These are phyloP conservation scores for Ammodytes dubius DNA, from an alignment of 2,113 vertebrate genomes.

Conservation along the genomic window DNA sequence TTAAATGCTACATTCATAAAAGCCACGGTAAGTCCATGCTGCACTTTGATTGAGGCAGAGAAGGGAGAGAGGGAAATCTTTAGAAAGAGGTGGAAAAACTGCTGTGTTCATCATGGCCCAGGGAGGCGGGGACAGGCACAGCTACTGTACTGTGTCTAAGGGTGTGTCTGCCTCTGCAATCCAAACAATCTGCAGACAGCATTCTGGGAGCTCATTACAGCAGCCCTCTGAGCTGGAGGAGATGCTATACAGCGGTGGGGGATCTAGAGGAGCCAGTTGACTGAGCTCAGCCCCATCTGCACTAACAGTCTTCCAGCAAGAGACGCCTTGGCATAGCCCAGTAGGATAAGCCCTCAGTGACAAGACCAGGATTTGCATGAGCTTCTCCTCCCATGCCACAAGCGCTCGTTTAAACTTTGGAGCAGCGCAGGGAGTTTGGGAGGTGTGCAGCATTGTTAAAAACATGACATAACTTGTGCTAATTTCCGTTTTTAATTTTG, in stretches of 20 bases:
- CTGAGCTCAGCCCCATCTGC: constrained; percentile 72
- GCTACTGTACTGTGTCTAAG: constrained; percentile 51
- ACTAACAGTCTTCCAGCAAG: constrained; percentile 56
- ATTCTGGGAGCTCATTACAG: constrained; percentile 86
- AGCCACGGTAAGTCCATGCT: constrained; percentile 37
- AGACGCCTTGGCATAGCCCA: constrained; percentile 48
- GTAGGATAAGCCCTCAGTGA: constrained; percentile 70
- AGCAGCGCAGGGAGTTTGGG: constrained; percentile 39
- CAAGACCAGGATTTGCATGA: constrained; percentile 70
- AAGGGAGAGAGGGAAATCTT: constrained; percentile 9
- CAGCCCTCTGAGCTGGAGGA: constrained; percentile 71
- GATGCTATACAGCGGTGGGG: constrained; percentile 45
- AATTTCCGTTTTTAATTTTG: constrained; percentile 17
- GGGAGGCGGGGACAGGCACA: constrained; percentile 26
- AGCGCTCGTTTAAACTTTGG: constrained; percentile 61
- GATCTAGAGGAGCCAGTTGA: constrained; percentile 77
- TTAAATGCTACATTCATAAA: constrained; percentile 51
- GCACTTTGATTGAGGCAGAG: constrained; percentile 34
- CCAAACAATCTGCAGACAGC: constrained; percentile 70
- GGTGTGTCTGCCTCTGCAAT: constrained; percentile 58
- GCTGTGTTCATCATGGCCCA: constrained; percentile 50
- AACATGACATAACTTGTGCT: constrained; percentile 48
- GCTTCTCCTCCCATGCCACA: constrained; percentile 60
- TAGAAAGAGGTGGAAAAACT: constrained; percentile 22
- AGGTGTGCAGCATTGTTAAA: constrained; percentile 40